Conservation (phyloP, 2,113 vertebrate genomes). For the Syrrhaptes paradoxus region DNA sequence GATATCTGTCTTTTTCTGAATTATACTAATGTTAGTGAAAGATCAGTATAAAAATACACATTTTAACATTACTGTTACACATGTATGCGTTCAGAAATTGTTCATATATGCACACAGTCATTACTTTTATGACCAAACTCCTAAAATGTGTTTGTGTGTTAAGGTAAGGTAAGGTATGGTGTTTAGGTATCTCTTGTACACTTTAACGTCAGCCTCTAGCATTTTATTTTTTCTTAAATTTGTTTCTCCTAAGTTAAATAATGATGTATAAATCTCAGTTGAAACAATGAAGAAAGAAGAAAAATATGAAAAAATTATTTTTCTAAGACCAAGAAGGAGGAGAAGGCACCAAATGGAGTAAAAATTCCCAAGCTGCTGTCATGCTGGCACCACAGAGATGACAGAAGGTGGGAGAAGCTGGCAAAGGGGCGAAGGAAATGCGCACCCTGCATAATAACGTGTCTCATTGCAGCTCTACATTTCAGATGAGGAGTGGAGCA, state of each 20-base stretch:
- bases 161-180: background rate
- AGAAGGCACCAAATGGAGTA: background rate
- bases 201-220: background rate
- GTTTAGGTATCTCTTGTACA: background rate
- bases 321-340: background rate
- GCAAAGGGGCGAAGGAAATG: background rate
- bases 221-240: background rate
- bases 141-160: background rate
- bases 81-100: background rate
- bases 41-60: background rate
- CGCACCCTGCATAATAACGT: background rate
- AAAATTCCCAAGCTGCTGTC: background rate
- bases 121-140: background rate
- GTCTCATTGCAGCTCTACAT: background rate
- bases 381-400: background rate
- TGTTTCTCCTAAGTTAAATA: background rate
- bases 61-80: background rate
- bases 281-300: background rate
- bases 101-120: background rate
- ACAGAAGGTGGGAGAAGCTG: background rate
- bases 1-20: background rate
- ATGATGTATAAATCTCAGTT: background rate
- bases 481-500: background rate
- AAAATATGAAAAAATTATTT: background rate
- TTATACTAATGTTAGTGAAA: background rate